Conservation (phyloP, 2,888 invertebrate genomes). For the Thera obeliscata region DNA sequence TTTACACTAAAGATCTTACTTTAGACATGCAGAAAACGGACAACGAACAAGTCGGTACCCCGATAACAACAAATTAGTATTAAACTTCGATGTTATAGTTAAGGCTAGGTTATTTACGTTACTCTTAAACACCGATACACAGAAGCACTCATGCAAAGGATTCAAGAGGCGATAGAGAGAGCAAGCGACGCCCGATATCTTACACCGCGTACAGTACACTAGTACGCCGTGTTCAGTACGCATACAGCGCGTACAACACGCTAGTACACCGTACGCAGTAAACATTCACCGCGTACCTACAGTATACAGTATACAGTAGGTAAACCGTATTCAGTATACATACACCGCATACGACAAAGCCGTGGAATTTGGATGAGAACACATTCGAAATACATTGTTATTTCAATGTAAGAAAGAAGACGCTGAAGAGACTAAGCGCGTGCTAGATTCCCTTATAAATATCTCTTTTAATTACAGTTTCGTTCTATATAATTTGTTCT, state of each 20-base stretch:
- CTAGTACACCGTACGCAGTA: background rate
- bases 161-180: constrained; percentile 70
- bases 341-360: constrained; percentile 38
- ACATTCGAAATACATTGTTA: constrained; percentile 81
- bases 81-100: constrained; percentile 78
- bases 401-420: constrained; percentile 78
- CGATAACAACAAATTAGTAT: constrained; percentile 58
- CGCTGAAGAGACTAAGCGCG: constrained; percentile 69
- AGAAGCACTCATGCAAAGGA: constrained; percentile 83
- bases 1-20: constrained; percentile 76
- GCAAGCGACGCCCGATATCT: constrained; percentile 31
- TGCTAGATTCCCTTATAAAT: constrained; percentile 70
- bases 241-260: background rate
- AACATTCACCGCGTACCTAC: background rate
- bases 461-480: constrained; percentile 69
- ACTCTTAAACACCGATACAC: constrained; percentile 73
- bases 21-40: constrained; percentile 77
- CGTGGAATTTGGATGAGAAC: constrained; percentile 83
- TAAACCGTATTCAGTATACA: background rate
- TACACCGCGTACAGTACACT: constrained; percentile 35
- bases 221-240: background rate
- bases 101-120: constrained; percentile 79
- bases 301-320: background rate
- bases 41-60: constrained; percentile 42
- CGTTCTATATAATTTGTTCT: constrained; percentile 76